phyloP scores from a whole-genome alignment of 1,140 invertebrate species.

The Fopius arisanus region DNA sequence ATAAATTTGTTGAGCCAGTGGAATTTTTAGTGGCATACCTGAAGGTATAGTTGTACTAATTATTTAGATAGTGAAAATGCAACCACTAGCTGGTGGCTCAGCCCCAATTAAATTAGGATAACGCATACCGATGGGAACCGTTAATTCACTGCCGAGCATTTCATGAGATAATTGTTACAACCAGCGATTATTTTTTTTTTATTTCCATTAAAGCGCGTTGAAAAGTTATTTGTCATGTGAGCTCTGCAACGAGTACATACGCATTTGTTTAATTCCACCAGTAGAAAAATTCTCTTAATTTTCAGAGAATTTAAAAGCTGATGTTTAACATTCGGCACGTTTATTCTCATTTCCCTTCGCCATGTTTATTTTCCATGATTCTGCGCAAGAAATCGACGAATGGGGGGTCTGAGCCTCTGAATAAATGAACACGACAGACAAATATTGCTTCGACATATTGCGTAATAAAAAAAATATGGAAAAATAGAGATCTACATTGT shows the following conservation, averaged over 20 bases:
- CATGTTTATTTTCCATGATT: too few relatives aligned
- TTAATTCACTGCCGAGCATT: not conserved
- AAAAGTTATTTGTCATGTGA: conserved; percentile 10
- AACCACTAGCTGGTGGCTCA: not conserved
- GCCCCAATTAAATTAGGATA: conserved; percentile 13
- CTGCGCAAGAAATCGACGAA: too few relatives aligned
- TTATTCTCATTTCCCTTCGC: too few relatives aligned
- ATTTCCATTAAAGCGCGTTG: not conserved
- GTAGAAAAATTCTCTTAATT: not conserved
- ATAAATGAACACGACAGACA: not conserved
- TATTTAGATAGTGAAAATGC: not conserved
- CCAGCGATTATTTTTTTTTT: not conserved
- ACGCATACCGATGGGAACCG: not conserved
- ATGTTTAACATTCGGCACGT: not conserved
- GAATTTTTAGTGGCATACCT: not conserved
- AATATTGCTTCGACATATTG: not conserved
- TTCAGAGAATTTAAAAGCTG: not conserved
- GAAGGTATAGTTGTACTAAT: not conserved
- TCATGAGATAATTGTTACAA: not conserved
- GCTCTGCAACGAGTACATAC: not conserved
- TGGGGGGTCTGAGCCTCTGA: too few relatives aligned
- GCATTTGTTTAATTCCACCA: conserved; percentile 12
- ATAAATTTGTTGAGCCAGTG: not conserved
- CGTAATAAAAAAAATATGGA: not conserved
- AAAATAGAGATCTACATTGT: not conserved